A percentile compares a stretch with the other conserved stretches of the same genome.
These are phyloP conservation scores for Bombyx huttoni DNA, from an alignment of 2,888 invertebrate genomes.

Conservation along the genomic window DNA sequence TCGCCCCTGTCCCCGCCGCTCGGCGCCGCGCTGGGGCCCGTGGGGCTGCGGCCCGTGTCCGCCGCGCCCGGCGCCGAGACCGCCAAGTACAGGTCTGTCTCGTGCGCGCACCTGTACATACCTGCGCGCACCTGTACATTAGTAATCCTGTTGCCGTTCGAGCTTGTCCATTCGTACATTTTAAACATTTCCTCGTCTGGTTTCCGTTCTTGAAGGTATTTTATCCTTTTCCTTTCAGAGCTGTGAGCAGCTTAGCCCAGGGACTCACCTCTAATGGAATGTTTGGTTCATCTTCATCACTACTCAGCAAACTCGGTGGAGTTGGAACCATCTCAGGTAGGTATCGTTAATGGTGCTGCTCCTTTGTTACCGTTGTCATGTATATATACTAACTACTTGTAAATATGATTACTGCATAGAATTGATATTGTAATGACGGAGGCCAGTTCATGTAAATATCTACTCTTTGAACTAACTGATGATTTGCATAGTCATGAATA, in stretches of 20 bases:
- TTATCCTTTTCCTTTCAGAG: slow-evolving; percentile 52
- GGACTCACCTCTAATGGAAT: slow-evolving; percentile 79
- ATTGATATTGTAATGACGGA: no score
- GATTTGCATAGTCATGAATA: no score
- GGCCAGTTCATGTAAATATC: no score
- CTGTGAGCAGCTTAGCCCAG: slow-evolving; percentile 67
- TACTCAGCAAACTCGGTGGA: slow-evolving; percentile 67
- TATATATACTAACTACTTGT: not conserved
- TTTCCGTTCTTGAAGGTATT: slow-evolving; percentile 25
- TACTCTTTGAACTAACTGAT: no score
- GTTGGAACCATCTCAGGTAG: slow-evolving; percentile 67
- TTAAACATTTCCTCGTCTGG: not conserved
- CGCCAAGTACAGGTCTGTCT: slow-evolving; percentile 75
- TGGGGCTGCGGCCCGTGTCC: slow-evolving; percentile 75
- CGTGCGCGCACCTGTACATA: slow-evolving; percentile 3
- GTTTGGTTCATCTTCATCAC: slow-evolving; percentile 83
- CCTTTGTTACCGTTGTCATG: not conserved
- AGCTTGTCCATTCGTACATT: slow-evolving; percentile 20
- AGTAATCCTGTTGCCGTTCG: slow-evolving; percentile 21
- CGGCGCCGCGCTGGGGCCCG: slow-evolving; percentile 73
- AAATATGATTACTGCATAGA: not conserved
- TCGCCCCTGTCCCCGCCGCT: slow-evolving; percentile 81
- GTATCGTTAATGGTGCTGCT: slow-evolving; percentile 17
- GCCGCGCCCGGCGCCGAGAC: slow-evolving; percentile 94
- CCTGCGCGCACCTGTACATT: slow-evolving; percentile 32